These are phyloP conservation scores for Gallinago solitaria DNA, from an alignment of 2,797 vertebrate species.

Conservation along the genomic window DNA sequence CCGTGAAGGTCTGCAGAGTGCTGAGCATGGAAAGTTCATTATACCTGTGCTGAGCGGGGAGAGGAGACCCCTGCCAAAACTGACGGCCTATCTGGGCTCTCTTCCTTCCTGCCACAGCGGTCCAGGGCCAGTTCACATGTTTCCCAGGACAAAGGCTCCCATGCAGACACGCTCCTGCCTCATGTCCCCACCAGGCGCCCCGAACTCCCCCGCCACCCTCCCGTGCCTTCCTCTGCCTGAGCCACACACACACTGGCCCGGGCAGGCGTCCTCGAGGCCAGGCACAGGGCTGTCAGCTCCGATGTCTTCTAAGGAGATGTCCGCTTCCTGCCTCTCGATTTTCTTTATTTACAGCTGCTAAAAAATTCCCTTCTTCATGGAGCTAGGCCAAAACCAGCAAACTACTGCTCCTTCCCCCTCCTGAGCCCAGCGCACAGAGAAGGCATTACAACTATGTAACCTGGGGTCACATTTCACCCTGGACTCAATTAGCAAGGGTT, in stretches of 20 bases:
- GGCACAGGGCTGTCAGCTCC: background rate
- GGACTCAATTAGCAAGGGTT: slow-evolving; percentile 76
- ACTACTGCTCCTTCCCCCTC: slow-evolving; percentile 30
- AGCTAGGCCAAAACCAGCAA: slow-evolving; percentile 67
- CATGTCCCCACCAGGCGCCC: background rate
- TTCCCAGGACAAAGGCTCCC: background rate
- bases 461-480: slow-evolving; percentile 69
- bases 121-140: background rate
- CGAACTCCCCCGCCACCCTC: background rate
- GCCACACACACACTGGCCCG: accelerated
- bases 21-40: background rate
- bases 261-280: background rate
- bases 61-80: background rate
- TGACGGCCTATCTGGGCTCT: background rate
- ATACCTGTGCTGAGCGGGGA: background rate
- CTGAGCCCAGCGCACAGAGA: slow-evolving; percentile 40
- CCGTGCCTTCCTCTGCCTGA: background rate
- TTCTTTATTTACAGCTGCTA: slow-evolving; percentile 30
- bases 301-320: background rate
- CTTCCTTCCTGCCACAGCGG: background rate
- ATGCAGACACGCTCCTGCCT: accelerated
- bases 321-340: slow-evolving; percentile 27
- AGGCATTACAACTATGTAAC: slow-evolving; percentile 75
- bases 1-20: accelerated
- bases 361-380: slow-evolving; percentile 12